Conservation (phyloP, 2,888 invertebrate species). For the Nesidiocoris tenuis region DNA sequence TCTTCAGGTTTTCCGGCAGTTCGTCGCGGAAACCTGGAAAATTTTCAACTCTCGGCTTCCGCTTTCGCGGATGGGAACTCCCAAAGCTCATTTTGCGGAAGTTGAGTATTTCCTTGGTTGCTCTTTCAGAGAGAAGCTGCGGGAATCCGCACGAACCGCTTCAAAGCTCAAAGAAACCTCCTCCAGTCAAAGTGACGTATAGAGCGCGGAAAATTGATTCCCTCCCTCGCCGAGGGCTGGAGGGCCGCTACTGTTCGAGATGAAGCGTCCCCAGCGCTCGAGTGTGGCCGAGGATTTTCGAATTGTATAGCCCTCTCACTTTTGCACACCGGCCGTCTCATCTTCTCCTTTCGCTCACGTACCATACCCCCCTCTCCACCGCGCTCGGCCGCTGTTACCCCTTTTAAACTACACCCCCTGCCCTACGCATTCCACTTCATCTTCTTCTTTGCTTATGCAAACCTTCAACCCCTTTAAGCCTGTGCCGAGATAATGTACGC, state of each 20-base stretch:
- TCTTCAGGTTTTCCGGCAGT: background rate
- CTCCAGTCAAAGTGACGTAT: slow-evolving; percentile 11
- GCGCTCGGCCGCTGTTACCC: background rate
- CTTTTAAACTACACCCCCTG: background rate
- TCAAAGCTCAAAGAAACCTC: slow-evolving; percentile 25
- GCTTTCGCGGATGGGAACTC: slow-evolving; percentile 3
- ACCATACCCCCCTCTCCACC: too few species aligned
- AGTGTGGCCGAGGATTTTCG: background rate
- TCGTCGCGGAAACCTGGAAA: too few species aligned
- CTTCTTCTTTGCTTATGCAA: background rate
- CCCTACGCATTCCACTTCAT: background rate
- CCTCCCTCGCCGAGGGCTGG: background rate
- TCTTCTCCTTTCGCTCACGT: too few species aligned
- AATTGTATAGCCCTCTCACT: background rate
- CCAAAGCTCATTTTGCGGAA: background rate
- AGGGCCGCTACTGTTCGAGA: background rate
- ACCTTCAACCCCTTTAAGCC: background rate
- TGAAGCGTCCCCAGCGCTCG: background rate
- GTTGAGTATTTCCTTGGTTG: slow-evolving; percentile 8
- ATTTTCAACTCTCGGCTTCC: background rate
- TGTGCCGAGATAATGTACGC: background rate
- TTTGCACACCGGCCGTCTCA: too few species aligned
- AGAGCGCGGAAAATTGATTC: slow-evolving; percentile 21
- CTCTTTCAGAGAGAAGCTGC: slow-evolving; percentile 2
- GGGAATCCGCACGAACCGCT: slow-evolving; percentile 28